phyloP scores from a whole-genome alignment of 2,797 vertebrate species.

The Rhinichthys osculus region DNA sequence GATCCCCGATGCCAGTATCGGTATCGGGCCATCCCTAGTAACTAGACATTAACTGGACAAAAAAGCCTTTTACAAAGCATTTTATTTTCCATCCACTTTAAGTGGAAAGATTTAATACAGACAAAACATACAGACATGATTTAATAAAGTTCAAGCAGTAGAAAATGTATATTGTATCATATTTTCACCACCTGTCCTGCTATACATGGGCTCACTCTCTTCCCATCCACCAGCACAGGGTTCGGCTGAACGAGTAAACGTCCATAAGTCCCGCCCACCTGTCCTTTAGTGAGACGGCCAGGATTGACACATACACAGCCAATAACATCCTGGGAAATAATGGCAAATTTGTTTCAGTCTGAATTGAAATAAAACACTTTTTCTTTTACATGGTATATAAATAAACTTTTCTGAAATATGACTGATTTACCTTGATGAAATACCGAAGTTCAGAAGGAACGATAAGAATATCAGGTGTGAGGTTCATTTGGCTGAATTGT shows the following conservation, averaged over 20 bases:
- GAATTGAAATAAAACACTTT: background rate
- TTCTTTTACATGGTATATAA: background rate
- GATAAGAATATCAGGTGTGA: slow-evolving; percentile 88
- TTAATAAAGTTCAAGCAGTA: slow-evolving; percentile 3
- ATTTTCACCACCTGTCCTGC: slow-evolving; percentile 90
- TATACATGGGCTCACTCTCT: slow-evolving; percentile 77
- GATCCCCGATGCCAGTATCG: no score
- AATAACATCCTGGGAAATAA: slow-evolving; percentile 80
- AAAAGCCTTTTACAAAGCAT: slow-evolving; percentile 33
- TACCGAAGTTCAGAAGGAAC: slow-evolving; percentile 91
- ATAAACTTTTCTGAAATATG: background rate
- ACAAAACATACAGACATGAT: slow-evolving; percentile 41
- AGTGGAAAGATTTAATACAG: slow-evolving; percentile 18
- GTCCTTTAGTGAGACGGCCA: slow-evolving; percentile 92
- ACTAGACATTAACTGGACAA: background rate
- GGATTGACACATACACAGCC: slow-evolving; percentile 93
- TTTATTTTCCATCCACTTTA: slow-evolving; percentile 52
- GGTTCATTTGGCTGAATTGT: slow-evolving; percentile 74
- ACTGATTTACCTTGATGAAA: slow-evolving; percentile 87
- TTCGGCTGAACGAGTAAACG: slow-evolving; percentile 80
- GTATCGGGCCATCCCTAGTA: no score
- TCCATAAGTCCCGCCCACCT: slow-evolving; percentile 89
- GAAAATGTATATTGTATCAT: slow-evolving; percentile 64
- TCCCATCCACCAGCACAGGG: background rate
- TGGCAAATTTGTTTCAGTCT: slow-evolving; percentile 2